These are phyloP conservation scores for Rousettus madagascariensis DNA, from an alignment of 2,797 vertebrate genomes.

Conservation along the genomic window DNA sequence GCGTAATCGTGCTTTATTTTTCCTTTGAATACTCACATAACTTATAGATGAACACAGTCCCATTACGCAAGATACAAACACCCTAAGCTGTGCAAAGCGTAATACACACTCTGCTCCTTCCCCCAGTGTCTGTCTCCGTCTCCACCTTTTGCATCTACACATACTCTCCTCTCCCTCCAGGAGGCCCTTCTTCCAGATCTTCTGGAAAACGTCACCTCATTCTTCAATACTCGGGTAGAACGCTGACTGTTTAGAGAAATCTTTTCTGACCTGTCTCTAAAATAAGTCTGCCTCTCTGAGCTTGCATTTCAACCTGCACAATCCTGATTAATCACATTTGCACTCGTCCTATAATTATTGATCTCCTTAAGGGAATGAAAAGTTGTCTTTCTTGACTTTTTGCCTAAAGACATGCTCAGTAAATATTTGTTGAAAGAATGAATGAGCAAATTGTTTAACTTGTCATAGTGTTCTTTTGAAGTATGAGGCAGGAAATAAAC, in stretches of 20 bases:
- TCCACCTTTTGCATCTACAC: not conserved
- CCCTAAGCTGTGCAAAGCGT: not conserved
- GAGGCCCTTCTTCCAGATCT: not conserved
- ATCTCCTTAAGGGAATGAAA: not conserved
- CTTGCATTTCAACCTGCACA: not conserved
- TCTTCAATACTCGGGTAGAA: not conserved
- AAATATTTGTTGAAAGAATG: conserved; percentile 8
- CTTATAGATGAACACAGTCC: not conserved
- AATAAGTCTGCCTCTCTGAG: not conserved
- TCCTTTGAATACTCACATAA: not conserved
- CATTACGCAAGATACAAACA: not conserved
- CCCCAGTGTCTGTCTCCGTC: no score
- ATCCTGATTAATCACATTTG: not conserved
- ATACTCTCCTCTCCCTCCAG: not conserved
- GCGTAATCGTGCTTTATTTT: not conserved
- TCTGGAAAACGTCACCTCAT: not conserved
- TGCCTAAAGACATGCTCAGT: not conserved
- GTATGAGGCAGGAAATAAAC: not conserved
- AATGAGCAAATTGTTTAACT: conserved; percentile 25
- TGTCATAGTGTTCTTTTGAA: conserved; percentile 30
- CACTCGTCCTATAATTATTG: not conserved
- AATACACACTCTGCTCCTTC: not conserved
- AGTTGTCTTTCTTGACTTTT: not conserved
- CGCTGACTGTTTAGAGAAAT: not conserved
- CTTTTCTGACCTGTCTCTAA: not conserved